Percentiles rank a stretch among this genome's conserved stretches.
phyloP scores from a whole-genome alignment of 2,888 invertebrate genomes.

The Scaptomyza reducta region DNA sequence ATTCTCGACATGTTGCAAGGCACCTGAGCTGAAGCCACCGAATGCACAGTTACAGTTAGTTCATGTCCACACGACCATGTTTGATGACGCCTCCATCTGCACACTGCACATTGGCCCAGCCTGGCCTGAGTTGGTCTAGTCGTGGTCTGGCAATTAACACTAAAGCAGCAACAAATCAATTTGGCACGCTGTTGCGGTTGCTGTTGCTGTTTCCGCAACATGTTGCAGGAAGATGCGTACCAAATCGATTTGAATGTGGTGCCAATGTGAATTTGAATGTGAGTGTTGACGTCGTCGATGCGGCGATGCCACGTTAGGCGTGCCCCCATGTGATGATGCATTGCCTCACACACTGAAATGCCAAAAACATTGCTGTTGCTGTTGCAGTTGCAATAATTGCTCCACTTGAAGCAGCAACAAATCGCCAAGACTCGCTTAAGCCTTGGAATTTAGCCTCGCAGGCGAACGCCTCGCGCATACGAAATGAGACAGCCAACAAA shows the following conservation, averaged over 20 bases:
- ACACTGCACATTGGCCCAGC: slow-evolving; percentile 7
- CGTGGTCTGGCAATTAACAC: slow-evolving; percentile 77
- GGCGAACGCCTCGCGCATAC: slow-evolving; percentile 70
- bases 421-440: slow-evolving; percentile 47
- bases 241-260: slow-evolving; percentile 77
- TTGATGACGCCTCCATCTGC: slow-evolving; percentile 44
- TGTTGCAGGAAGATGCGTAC: slow-evolving; percentile 80
- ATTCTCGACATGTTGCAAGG: slow-evolving; percentile 46
- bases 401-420: slow-evolving; percentile 74
- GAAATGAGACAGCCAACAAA: slow-evolving; percentile 70
- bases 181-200: slow-evolving; percentile 69
- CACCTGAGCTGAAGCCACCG: slow-evolving; percentile 48
- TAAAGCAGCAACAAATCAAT: slow-evolving; percentile 79
- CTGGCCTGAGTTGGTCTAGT: slow-evolving; percentile 31
- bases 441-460: slow-evolving; percentile 52
- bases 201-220: slow-evolving; percentile 67
- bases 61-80: slow-evolving; percentile 65
- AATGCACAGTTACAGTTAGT: slow-evolving; percentile 72
- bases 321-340: slow-evolving; percentile 61
- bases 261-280: slow-evolving; percentile 44
- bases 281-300: slow-evolving; percentile 31
- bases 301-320: slow-evolving; percentile 27
- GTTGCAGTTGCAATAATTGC: slow-evolving; percentile 73
- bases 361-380: slow-evolving; percentile 46
- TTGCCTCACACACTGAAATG: slow-evolving; percentile 43